Evolutionary conservation across 2,888 invertebrate genomes (phyloP), one percentile per base, ranked within the genome.

Genomic region (Anarsia innoxiella): DNA sequence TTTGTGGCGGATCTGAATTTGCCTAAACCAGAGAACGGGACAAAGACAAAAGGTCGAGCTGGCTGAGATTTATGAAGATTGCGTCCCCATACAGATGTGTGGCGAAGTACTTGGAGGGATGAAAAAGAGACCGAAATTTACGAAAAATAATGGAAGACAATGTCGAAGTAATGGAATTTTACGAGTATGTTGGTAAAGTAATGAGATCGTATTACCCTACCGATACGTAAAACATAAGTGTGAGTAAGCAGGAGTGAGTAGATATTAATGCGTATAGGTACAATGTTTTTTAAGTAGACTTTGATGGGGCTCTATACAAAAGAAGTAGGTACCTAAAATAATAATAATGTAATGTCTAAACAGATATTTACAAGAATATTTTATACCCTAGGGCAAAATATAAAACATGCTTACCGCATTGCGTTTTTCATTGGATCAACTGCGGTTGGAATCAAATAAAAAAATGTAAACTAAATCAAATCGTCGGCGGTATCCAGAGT

Each of bases 41-140:
- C 74, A 69, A 61, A 73, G 75, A 76, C 73, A 76, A 75, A 75
- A 76, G 72, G 73, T 72, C 72, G 70, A 57, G 57, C 56, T 59
- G 57, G 59, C 51, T 50, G 63, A 72, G 75, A 78, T 77, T 77
- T 77, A 77, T 76, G 69, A 69, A 75, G 72, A 77, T 77, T 76
- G 71, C 67, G 71, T 62, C 49, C 48, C 47, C 49, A 42, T 52
- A 50, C n/a, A 48, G 46, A 46, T 51, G 49, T 41, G 51, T 45
- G 42, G 40, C 42, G 39, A 41, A 41, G 31, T 43, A 37, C 36
- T 42, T 16, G 28, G 37, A 28, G 42, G 42, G 42, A 42, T 48
- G 47, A 50, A 48, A 52, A 52, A 49, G 41, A 43, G 38, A 39
- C 16, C 15, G 23, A 29, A 31, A 13, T 37, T 31, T 12, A 12